Conservation (phyloP, 1,140 invertebrate species). For the Manduca sexta region DNA sequence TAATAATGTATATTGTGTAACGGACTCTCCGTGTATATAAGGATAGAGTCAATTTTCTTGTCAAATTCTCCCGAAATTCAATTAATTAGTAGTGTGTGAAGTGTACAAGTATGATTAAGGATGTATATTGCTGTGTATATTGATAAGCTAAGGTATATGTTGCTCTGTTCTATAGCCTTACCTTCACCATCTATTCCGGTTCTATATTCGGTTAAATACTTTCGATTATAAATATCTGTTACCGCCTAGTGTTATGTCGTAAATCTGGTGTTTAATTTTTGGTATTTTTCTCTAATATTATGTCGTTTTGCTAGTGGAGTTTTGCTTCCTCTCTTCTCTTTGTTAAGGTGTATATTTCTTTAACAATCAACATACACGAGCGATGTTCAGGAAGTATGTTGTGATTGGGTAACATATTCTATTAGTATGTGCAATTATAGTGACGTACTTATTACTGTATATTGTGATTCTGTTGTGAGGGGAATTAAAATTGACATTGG, state of each 20-base stretch:
- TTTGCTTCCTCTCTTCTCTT: too few species aligned
- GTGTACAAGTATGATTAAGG: slow-evolving; percentile 33
- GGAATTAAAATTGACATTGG: too few species aligned
- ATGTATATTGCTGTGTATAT: slow-evolving; percentile 28
- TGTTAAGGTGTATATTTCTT: too few species aligned
- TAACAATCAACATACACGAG: slow-evolving; percentile 1
- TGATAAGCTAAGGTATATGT: slow-evolving; percentile 13
- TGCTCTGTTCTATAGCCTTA: too few species aligned
- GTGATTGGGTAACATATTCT: slow-evolving; percentile 8
- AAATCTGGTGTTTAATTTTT: too few species aligned
- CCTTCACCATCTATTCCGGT: too few species aligned
- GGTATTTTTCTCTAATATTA: too few species aligned
- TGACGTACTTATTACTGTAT: slow-evolving; percentile 16
- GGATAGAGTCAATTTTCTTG: slow-evolving; percentile 69
- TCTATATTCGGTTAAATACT: too few species aligned
- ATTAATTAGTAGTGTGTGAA: slow-evolving; percentile 63
- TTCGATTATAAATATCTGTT: too few species aligned
- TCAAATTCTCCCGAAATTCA: slow-evolving; percentile 73
- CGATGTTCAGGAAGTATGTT: slow-evolving; percentile 4
- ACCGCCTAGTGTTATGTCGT: too few species aligned
- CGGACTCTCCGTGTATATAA: slow-evolving; percentile 41
- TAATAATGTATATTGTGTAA: slow-evolving; percentile 2
- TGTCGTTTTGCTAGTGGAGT: too few species aligned
- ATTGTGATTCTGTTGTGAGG: too few species aligned
- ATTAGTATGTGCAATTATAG: slow-evolving; percentile 10